Evolutionary conservation across 2,113 vertebrate genomes (phyloP).

Genomic region (Datnioides undecimradiatus): DNA sequence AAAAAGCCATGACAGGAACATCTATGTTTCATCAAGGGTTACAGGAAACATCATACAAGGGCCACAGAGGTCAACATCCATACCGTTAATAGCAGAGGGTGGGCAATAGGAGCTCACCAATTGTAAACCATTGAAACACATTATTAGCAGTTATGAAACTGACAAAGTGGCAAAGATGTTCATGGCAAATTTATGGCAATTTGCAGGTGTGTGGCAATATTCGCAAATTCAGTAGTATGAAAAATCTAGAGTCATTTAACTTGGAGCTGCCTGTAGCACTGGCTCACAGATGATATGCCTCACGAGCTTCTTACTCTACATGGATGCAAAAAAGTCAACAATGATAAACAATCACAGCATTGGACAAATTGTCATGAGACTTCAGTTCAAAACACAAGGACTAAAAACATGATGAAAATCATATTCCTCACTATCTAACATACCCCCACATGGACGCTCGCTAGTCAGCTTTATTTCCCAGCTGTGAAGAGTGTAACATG

Average conservation of each 20-base stretch:
- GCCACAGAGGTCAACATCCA: constrained; percentile 83
- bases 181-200: constrained; percentile 65
- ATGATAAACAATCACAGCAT: constrained; percentile 69
- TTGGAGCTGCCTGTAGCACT: constrained; percentile 68
- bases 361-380: constrained; percentile 55
- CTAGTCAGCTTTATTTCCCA: constrained; percentile 17
- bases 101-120: constrained; percentile 74
- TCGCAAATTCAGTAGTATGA: constrained; percentile 60
- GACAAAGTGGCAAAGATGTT: constrained; percentile 58
- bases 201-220: constrained; percentile 53
- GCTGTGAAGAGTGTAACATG: constrained; percentile 17
- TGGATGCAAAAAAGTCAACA: constrained; percentile 48
- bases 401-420: constrained; percentile 46
- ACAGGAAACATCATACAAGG: constrained; percentile 80
- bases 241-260: constrained; percentile 55
- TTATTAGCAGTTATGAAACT: constrained; percentile 69
- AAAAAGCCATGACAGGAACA: constrained; percentile 83
- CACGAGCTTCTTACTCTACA: constrained; percentile 44
- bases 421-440: constrained; percentile 15
- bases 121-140: constrained; percentile 82
- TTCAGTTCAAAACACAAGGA: constrained; percentile 64
- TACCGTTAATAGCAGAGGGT: constrained; percentile 80
- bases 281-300: constrained; percentile 59
- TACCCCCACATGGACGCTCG: background rate
- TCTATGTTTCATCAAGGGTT: constrained; percentile 76